A percentile compares a stretch with the other conserved stretches of the same genome.
Conservation (phyloP, 2,113 vertebrate species). For the Microtus richardsoni region DNA sequence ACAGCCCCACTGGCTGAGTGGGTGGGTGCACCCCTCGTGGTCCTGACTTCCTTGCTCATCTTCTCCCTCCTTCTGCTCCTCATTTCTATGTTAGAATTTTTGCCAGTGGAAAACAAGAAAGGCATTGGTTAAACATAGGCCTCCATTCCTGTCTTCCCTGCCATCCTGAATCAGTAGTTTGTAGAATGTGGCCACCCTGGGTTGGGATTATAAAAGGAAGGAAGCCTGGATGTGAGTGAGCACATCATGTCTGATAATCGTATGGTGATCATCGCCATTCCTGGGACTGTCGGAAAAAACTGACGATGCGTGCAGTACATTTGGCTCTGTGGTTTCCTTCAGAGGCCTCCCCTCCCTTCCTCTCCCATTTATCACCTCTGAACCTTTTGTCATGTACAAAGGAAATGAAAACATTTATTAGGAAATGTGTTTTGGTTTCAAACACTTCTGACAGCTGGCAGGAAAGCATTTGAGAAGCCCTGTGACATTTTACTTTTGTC, state of each 20-base stretch:
- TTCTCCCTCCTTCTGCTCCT: too few species aligned
- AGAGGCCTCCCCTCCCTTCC: neutral
- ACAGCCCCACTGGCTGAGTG: too few species aligned
- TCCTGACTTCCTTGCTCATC: too few species aligned
- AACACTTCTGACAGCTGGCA: slow-evolving; percentile 73
- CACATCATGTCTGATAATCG: neutral
- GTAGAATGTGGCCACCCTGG: neutral
- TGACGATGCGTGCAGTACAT: neutral
- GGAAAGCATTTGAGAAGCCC: slow-evolving; percentile 65
- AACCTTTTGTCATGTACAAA: slow-evolving; percentile 70
- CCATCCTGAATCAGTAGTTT: neutral
- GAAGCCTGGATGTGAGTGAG: neutral
- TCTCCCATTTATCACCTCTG: slow-evolving; percentile 52
- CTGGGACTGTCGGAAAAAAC: neutral
- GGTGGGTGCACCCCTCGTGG: too few species aligned
- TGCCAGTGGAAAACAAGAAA: neutral
- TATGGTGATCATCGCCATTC: neutral
- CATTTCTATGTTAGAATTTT: neutral
- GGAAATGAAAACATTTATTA: slow-evolving; percentile 81
- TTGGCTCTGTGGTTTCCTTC: slow-evolving; percentile 11
- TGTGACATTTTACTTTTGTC: slow-evolving; percentile 79
- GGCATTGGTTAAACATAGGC: neutral
- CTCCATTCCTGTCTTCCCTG: neutral
- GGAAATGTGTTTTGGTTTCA: slow-evolving; percentile 76
- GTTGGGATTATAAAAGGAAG: neutral